These are phyloP conservation scores for Ochropacha duplaris DNA, from an alignment of 2,888 invertebrate species.

Conservation along the genomic window DNA sequence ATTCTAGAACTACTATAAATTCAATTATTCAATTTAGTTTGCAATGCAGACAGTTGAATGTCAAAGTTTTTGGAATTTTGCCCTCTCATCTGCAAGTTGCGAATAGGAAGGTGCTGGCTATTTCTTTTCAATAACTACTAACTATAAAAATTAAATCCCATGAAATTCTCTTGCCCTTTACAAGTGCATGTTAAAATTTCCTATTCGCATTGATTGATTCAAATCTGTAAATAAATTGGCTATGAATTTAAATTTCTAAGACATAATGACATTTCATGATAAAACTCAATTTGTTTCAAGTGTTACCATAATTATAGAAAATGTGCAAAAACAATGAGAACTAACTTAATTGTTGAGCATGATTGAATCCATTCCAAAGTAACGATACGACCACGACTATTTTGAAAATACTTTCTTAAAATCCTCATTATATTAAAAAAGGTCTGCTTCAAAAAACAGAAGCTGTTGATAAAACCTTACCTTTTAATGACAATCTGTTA, in stretches of 20 bases:
- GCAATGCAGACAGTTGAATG: conserved; percentile 42
- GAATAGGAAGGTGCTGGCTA: not conserved
- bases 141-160: too few species aligned
- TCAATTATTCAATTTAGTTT: conserved; percentile 58
- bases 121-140: too few species aligned
- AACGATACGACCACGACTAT: not conserved
- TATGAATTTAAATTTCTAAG: not conserved
- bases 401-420: too few species aligned
- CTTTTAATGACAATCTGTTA: too few species aligned
- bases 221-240: too few species aligned
- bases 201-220: too few species aligned
- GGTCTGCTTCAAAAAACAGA: too few species aligned
- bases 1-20: conserved; percentile 58
- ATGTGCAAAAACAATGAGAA: not conserved
- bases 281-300: not conserved
- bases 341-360: not conserved
- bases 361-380: not conserved
- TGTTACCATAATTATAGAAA: not conserved
- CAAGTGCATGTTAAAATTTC: too few species aligned
- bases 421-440: too few species aligned
- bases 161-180: too few species aligned
- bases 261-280: not conserved
- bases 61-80: conserved; percentile 39
- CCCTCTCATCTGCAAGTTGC: conserved; percentile 9
- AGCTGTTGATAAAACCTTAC: too few species aligned